Evolutionary conservation across 2,113 vertebrate species (phyloP).

Genomic region (Poecilia latipinna): DNA sequence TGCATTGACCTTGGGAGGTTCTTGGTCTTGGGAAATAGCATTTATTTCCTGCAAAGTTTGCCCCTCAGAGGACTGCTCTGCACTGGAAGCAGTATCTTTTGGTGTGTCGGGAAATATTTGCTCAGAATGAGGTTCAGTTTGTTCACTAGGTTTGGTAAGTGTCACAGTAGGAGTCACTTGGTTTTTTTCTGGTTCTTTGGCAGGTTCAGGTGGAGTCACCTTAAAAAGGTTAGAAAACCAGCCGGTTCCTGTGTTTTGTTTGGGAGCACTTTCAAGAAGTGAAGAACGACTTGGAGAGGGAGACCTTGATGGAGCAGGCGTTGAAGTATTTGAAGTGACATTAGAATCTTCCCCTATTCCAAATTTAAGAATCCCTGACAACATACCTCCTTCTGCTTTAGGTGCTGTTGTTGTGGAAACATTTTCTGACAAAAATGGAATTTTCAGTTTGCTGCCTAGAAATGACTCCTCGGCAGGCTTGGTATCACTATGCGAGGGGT

Average conservation of each 20-base stretch:
- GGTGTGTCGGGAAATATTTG: constrained; percentile 30
- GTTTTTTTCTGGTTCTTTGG: constrained; percentile 51
- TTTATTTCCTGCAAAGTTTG: constrained; percentile 27
- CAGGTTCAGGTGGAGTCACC: constrained; percentile 65
- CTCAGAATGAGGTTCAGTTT: constrained; percentile 46
- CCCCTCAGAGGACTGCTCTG: constrained; percentile 31
- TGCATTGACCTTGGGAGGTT: constrained; percentile 11
- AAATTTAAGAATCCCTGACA: constrained; percentile 80
- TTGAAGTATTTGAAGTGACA: constrained; percentile 31
- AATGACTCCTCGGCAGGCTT: constrained; percentile 74
- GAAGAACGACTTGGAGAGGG: constrained; percentile 61
- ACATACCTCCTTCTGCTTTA: constrained; percentile 73
- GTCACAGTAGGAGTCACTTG: constrained; percentile 49
- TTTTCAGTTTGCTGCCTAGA: constrained; percentile 83
- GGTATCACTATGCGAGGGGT: constrained; percentile 40
- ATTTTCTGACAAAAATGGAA: constrained; percentile 84
- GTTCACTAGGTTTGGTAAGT: constrained; percentile 42
- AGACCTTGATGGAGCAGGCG: constrained; percentile 44
- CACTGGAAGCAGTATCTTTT: neutral
- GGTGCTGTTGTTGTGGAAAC: constrained; percentile 41
- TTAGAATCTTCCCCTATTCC: constrained; percentile 70
- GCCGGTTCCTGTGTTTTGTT: constrained; percentile 78
- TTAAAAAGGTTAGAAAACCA: constrained; percentile 86
- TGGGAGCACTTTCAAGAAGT: constrained; percentile 75
- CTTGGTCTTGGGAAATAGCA: constrained; percentile 28